Conservation (phyloP, 1,140 invertebrate genomes). For the Diorhabda sublineata region DNA sequence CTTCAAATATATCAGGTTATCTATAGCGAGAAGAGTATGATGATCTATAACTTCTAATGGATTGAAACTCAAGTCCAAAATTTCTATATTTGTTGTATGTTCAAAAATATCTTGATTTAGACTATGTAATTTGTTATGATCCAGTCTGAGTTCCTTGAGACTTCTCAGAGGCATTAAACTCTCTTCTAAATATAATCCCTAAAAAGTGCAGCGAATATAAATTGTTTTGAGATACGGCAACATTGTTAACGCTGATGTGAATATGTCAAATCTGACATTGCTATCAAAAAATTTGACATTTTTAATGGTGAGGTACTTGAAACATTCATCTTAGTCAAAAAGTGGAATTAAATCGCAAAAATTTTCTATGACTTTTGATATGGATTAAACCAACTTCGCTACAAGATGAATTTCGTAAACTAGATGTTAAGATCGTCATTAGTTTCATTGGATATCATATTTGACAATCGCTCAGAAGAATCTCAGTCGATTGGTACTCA, state of each 20-base stretch:
- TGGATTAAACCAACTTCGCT: too few species aligned
- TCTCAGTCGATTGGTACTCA: too few species aligned
- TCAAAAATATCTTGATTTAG: constrained; percentile 68
- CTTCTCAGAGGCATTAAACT: constrained; percentile 51
- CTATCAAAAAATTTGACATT: too few species aligned
- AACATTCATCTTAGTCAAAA: too few species aligned
- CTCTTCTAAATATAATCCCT: constrained; percentile 50
- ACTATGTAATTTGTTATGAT: constrained; percentile 61
- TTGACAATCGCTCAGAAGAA: too few species aligned
- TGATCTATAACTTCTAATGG: constrained; percentile 59
- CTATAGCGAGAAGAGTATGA: constrained; percentile 58
- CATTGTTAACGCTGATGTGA: not conserved
- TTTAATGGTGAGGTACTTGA: too few species aligned
- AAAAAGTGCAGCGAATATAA: constrained; percentile 33
- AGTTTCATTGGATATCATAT: too few species aligned
- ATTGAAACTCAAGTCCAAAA: constrained; percentile 64
- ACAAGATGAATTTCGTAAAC: too few species aligned
- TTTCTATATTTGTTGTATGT: constrained; percentile 58
- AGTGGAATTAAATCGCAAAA: too few species aligned
- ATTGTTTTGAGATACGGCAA: not conserved
- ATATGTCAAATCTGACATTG: too few species aligned
- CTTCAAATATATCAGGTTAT: constrained; percentile 60
- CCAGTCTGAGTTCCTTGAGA: constrained; percentile 59
- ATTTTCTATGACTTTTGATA: too few species aligned
- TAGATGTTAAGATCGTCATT: too few species aligned